These are phyloP conservation scores for Musca domestica DNA, from an alignment of 1,140 invertebrate species.

Conservation along the genomic window DNA sequence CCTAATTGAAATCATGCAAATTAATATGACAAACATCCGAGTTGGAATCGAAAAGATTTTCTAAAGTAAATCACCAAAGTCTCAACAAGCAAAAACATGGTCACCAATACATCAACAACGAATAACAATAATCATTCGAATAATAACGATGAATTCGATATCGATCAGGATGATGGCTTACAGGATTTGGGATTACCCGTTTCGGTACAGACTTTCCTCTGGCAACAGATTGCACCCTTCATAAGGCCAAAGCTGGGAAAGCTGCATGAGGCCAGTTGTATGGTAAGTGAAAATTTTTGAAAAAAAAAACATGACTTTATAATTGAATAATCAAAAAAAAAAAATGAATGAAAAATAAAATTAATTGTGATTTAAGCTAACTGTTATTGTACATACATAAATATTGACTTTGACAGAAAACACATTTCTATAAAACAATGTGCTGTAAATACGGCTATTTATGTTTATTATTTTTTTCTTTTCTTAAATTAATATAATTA, in stretches of 20 bases:
- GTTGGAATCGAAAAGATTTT: background rate
- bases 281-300: slow-evolving; percentile 68
- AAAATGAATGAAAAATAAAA: background rate
- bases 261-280: slow-evolving; percentile 93
- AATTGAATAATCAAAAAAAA: background rate
- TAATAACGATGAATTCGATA: slow-evolving; percentile 53
- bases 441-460: slow-evolving; percentile 42
- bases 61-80: slow-evolving; percentile 34
- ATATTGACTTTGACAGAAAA: background rate
- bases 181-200: slow-evolving; percentile 85
- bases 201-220: slow-evolving; percentile 95
- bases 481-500: slow-evolving; percentile 40
- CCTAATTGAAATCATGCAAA: background rate
- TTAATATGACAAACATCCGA: background rate
- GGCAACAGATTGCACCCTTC: slow-evolving; percentile 94
- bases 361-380: background rate
- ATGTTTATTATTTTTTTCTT: slow-evolving; percentile 25
- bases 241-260: slow-evolving; percentile 91
- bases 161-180: slow-evolving; percentile 59
- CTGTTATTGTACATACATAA: background rate
- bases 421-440: slow-evolving; percentile 21
- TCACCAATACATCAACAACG: slow-evolving; percentile 44
- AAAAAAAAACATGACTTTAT: too few relatives aligned
- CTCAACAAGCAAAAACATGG: slow-evolving; percentile 43
- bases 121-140: slow-evolving; percentile 35